Percentiles rank a stretch among this genome's conserved stretches.
Evolutionary conservation across 1,140 invertebrate genomes (phyloP).

Genomic region (Diorhabda elongata): DNA sequence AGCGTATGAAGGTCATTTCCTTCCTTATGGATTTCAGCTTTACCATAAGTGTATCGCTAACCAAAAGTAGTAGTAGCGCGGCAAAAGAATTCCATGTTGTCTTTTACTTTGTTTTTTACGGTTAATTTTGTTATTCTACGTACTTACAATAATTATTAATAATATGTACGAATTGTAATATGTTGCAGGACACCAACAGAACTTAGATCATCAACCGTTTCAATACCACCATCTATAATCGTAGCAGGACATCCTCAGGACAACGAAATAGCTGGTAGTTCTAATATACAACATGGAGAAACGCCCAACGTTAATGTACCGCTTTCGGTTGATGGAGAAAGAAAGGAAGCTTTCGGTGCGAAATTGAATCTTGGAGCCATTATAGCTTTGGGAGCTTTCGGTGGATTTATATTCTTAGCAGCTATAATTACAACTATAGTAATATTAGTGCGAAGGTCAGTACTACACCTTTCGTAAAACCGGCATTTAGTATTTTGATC

Average conservation of each 20-base stretch:
- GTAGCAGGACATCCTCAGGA: slow-evolving; percentile 63
- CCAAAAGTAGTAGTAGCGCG: no score
- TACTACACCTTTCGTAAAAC: no score
- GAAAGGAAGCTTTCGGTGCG: slow-evolving; percentile 63
- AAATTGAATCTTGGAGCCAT: slow-evolving; percentile 81
- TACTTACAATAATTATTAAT: no score
- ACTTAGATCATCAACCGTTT: slow-evolving; percentile 11
- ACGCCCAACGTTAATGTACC: slow-evolving; percentile 65
- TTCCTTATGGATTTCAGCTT: no score
- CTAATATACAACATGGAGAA: slow-evolving; percentile 52
- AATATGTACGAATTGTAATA: no score
- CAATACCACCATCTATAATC: slow-evolving; percentile 55
- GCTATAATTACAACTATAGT: slow-evolving; percentile 86
- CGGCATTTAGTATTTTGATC: no score
- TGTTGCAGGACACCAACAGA: neutral
- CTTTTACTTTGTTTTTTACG: no score
- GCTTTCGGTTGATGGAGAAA: slow-evolving; percentile 61
- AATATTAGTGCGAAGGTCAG: slow-evolving; percentile 84
- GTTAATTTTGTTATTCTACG: no score
- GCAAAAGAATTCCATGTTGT: no score
- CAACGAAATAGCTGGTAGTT: slow-evolving; percentile 53
- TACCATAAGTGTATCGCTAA: no score
- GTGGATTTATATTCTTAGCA: slow-evolving; percentile 83
- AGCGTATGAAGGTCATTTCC: no score
- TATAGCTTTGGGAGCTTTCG: slow-evolving; percentile 84